Evolutionary conservation across 2,888 invertebrate genomes (phyloP).

Genomic region (Hyles lineata): DNA sequence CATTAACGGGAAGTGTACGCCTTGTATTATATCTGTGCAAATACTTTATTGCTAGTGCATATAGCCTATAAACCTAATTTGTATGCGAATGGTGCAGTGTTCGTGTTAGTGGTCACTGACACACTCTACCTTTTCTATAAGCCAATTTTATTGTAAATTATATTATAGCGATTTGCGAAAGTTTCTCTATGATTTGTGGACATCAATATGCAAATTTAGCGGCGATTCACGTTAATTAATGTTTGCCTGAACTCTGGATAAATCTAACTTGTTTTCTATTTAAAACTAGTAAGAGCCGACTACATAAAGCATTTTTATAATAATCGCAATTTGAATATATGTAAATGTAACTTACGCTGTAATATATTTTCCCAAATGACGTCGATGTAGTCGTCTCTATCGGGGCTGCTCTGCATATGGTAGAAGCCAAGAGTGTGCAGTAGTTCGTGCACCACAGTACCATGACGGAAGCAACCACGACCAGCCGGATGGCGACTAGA

Average conservation of each 20-base stretch:
- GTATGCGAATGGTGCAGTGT: conserved; percentile 54
- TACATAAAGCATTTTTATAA: too few species aligned
- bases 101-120: conserved; percentile 37
- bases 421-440: conserved; percentile 92
- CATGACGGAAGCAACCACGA: conserved; percentile 85
- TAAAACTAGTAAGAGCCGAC: not conserved
- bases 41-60: conserved; percentile 32
- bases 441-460: conserved; percentile 91
- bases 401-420: conserved; percentile 92
- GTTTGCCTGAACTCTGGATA: too few species aligned
- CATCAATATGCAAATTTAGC: not conserved
- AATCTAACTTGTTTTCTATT: not conserved
- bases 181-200: not conserved
- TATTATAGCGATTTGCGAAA: not conserved
- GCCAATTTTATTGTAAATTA: conserved; percentile 1
- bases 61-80: conserved; percentile 45
- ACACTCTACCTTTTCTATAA: conserved; percentile 9
- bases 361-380: conserved; percentile 90
- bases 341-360: conserved; percentile 71
- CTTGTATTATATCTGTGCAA: not conserved
- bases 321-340: too few species aligned
- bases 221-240: too few species aligned
- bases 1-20: not conserved
- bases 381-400: conserved; percentile 90
- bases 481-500: conserved; percentile 82